Conservation (phyloP, 2,113 vertebrate genomes). For the Centropristis striata region DNA sequence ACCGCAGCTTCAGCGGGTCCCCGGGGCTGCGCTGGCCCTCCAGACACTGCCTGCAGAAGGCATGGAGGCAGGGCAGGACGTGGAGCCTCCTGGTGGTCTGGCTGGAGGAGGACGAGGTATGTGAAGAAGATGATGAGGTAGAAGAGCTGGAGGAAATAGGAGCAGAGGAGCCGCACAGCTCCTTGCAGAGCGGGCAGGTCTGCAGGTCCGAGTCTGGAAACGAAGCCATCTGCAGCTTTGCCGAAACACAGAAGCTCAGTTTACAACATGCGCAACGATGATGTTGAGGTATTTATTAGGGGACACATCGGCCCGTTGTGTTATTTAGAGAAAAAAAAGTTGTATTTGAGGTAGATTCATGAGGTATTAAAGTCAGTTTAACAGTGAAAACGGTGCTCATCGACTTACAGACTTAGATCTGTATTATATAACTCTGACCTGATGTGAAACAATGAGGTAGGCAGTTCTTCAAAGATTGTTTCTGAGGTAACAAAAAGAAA, state of each 20-base stretch:
- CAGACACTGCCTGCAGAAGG: conserved; percentile 95
- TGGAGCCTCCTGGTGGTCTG: conserved; percentile 88
- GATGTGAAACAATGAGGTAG: conserved; percentile 48
- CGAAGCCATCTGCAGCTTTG: conserved; percentile 90
- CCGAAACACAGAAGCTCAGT: conserved; percentile 56
- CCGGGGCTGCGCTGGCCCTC: conserved; percentile 90
- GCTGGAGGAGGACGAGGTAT: conserved; percentile 84
- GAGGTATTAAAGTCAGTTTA: conserved; percentile 55
- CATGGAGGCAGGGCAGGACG: conserved; percentile 93
- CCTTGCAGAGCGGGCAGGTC: conserved; percentile 94
- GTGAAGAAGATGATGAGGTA: conserved; percentile 92
- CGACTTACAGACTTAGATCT: conserved; percentile 13
- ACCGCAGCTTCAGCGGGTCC: conserved; percentile 91
- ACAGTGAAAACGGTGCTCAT: conserved; percentile 40
- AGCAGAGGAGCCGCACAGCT: conserved; percentile 93
- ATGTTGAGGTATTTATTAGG: conserved; percentile 64
- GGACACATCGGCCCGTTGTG: conserved; percentile 43
- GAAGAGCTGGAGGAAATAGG: conserved; percentile 92
- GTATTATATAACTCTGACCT: conserved; percentile 31
- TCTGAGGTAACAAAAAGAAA: conserved; percentile 28
- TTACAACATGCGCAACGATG: conserved; percentile 51
- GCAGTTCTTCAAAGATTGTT: conserved; percentile 30
- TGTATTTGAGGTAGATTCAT: conserved; percentile 77
- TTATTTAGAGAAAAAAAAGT: conserved; percentile 28
- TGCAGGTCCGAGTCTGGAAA: conserved; percentile 94